These are phyloP conservation scores for Lochmaea crataegi DNA, from an alignment of 2,888 invertebrate species.

Conservation along the genomic window DNA sequence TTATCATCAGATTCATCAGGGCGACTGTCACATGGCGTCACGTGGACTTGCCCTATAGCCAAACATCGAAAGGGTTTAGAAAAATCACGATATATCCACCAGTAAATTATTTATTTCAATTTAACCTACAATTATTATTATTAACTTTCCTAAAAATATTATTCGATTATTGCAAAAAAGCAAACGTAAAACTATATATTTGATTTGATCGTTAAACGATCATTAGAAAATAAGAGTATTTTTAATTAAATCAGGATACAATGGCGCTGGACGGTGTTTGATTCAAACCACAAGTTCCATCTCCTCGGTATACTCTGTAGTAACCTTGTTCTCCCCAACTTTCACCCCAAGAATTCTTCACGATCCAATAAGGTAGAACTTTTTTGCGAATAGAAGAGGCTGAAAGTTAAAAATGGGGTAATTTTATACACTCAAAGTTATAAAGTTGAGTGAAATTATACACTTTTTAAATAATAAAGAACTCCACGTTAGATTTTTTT, in stretches of 20 bases:
- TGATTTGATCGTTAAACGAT: no score
- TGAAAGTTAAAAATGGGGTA: conserved; percentile 61
- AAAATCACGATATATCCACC: conserved; percentile 40
- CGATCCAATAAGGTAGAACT: conserved; percentile 87
- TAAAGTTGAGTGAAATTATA: no score
- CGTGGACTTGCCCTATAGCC: no score
- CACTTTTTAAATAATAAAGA: no score
- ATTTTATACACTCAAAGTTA: no score
- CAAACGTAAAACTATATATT: no score
- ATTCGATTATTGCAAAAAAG: no score
- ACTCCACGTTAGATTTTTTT: no score
- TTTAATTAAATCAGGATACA: conserved; percentile 57
- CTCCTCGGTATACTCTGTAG: conserved; percentile 93
- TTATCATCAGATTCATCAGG: no score
- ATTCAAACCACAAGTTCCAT: conserved; percentile 94
- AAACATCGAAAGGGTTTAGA: no score
- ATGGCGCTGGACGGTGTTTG: conserved; percentile 90
- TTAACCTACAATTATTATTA: neutral
- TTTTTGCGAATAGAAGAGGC: conserved; percentile 85
- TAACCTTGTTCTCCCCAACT: conserved; percentile 96
- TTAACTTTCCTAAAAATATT: neutral
- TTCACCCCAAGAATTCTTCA: conserved; percentile 95
- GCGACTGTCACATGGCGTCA: no score
- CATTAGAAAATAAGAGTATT: neutral
- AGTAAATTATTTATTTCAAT: neutral